A percentile compares a stretch with the other conserved stretches of the same genome.
These are phyloP conservation scores for Gorilla gorilla DNA, from an alignment of 2,113 vertebrate genomes.

Conservation along the genomic window DNA sequence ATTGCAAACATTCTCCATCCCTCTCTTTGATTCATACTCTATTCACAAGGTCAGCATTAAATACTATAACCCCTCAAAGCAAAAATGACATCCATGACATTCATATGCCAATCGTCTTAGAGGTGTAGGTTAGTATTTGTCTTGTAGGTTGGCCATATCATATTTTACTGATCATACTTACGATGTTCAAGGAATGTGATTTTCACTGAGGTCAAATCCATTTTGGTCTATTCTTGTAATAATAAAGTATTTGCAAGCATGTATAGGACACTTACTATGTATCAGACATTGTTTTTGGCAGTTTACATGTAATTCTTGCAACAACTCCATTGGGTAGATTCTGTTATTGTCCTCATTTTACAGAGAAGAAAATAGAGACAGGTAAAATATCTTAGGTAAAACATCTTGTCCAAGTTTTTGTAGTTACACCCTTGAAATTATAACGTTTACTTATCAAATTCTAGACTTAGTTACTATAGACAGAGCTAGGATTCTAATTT, in stretches of 20 bases:
- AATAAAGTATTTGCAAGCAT: not conserved
- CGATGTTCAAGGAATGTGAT: not conserved
- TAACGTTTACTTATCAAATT: too few relatives aligned
- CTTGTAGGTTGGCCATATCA: not conserved
- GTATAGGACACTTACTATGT: not conserved
- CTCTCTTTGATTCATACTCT: not conserved
- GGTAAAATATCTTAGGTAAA: not conserved
- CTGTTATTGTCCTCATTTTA: not conserved
- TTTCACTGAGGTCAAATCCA: not conserved
- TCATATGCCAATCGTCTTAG: not conserved
- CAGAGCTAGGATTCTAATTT: not conserved
- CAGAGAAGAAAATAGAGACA: not conserved
- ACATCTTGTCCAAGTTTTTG: not conserved
- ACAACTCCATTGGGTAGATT: not conserved
- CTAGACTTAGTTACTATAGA: not conserved
- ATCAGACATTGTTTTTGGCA: not conserved
- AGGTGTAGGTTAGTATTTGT: not conserved
- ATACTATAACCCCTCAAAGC: not conserved
- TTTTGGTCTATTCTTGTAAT: not conserved
- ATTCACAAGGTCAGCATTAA: not conserved
- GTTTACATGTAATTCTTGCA: slow-evolving; percentile 1
- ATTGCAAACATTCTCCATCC: not conserved
- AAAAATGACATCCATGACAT: not conserved
- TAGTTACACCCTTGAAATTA: not conserved
- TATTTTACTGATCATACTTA: not conserved